Percentiles rank a stretch among this genome's conserved stretches.
Conservation (phyloP, 2,888 invertebrate genomes). For the Acleris sparsana region DNA sequence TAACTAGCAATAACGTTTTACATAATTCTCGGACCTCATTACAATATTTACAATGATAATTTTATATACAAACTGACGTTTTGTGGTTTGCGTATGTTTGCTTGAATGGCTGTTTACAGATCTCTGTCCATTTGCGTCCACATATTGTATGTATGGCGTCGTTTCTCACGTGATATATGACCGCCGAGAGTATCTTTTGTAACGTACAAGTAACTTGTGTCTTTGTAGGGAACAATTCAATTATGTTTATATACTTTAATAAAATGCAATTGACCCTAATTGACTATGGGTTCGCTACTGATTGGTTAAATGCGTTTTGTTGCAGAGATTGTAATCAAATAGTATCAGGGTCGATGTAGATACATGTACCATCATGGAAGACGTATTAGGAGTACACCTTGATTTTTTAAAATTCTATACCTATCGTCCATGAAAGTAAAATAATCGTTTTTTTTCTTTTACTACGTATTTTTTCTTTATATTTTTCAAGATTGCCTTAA, state of each 20-base stretch:
- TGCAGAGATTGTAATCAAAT: neutral
- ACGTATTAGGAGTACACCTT: too few species aligned
- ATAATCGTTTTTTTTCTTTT: too few species aligned
- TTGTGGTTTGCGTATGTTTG: constrained; percentile 55
- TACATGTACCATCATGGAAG: neutral
- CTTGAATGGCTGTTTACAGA: constrained; percentile 59
- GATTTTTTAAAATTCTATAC: too few species aligned
- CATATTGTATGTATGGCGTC: constrained; percentile 12
- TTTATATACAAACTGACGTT: constrained; percentile 48
- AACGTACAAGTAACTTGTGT: constrained; percentile 5
- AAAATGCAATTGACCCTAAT: constrained; percentile 8
- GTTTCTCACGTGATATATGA: constrained; percentile 37
- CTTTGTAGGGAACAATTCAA: neutral
- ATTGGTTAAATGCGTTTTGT: constrained; percentile 3
- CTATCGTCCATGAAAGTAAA: too few species aligned
- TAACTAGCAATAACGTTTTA: constrained; percentile 21
- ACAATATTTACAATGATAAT: constrained; percentile 47
- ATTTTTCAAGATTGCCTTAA: too few species aligned
- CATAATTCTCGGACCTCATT: constrained; percentile 38
- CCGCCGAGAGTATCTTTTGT: neutral
- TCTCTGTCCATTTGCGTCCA: constrained; percentile 39
- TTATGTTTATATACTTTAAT: constrained; percentile 2
- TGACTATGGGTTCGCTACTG: neutral
- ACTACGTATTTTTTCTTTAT: too few species aligned
- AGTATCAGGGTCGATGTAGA: neutral